A percentile compares a stretch with the other conserved stretches of the same genome.
These are phyloP conservation scores for Fragum fragum DNA, from an alignment of 2,888 invertebrate species.

Conservation along the genomic window DNA sequence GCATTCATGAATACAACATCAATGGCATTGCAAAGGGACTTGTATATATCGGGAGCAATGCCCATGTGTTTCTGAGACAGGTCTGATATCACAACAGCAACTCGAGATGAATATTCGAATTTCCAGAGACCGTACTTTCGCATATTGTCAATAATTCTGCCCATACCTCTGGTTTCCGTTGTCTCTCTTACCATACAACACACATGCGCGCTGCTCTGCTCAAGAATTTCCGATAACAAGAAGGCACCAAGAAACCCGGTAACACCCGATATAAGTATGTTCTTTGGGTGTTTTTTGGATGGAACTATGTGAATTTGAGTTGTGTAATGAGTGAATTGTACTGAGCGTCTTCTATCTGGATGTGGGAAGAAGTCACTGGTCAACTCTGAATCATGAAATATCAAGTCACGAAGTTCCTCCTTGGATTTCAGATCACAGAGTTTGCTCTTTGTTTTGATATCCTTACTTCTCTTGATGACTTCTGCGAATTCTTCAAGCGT, in stretches of 20 bases:
- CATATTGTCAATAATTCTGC: conserved; percentile 74
- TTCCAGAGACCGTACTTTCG: conserved; percentile 74
- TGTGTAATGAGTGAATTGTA: conserved; percentile 57
- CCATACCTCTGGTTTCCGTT: conserved; percentile 69
- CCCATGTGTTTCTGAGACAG: conserved; percentile 71
- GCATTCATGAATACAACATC: conserved; percentile 77
- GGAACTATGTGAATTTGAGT: conserved; percentile 45
- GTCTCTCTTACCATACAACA: conserved; percentile 77
- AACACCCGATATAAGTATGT: conserved; percentile 74
- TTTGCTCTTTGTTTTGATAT: conserved; percentile 52
- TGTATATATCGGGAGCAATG: conserved; percentile 72
- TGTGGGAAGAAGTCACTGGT: conserved; percentile 47
- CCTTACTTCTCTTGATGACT: conserved; percentile 64
- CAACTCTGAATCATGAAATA: conserved; percentile 68
- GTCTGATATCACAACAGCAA: conserved; percentile 75
- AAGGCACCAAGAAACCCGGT: conserved; percentile 77
- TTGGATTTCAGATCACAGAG: conserved; percentile 37
- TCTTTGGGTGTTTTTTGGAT: conserved; percentile 59
- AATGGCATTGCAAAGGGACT: conserved; percentile 65
- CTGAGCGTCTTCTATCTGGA: conserved; percentile 58
- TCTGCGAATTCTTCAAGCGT: conserved; percentile 74
- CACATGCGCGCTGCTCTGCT: conserved; percentile 71
- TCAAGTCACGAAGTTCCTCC: conserved; percentile 61
- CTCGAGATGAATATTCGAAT: conserved; percentile 66
- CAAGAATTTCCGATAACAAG: conserved; percentile 70